Evolutionary conservation across 1,140 invertebrate species (phyloP).

Genomic region (Thaumatotibia leucotreta): DNA sequence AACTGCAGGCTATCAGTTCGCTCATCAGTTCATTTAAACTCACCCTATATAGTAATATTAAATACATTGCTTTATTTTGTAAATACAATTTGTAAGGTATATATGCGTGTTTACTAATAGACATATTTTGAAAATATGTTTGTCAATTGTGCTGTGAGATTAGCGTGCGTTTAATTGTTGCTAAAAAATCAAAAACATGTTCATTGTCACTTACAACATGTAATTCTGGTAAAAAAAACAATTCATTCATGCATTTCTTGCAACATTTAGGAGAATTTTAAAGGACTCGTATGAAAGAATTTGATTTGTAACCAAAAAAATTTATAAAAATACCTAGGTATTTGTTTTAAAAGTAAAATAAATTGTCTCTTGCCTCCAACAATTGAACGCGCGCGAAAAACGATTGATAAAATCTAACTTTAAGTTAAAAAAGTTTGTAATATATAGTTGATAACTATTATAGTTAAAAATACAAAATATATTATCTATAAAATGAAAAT

Average conservation of each 20-base stretch:
- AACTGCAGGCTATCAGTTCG: not conserved
- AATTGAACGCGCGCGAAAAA: slow-evolving; percentile 48
- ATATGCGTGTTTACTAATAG: slow-evolving; percentile 70
- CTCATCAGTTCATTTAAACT: slow-evolving; percentile 3
- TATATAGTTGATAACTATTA: slow-evolving; percentile 74
- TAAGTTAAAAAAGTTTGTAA: slow-evolving; percentile 72
- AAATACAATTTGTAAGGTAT: slow-evolving; percentile 72
- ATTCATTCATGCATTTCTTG: too few species aligned
- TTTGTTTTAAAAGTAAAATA: not conserved
- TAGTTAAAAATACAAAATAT: slow-evolving; percentile 75
- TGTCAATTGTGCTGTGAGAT: slow-evolving; percentile 74
- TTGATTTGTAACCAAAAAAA: too few species aligned
- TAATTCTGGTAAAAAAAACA: not conserved
- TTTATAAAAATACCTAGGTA: too few species aligned
- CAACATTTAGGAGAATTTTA: too few species aligned
- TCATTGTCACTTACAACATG: not conserved
- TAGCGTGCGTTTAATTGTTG: slow-evolving; percentile 47
- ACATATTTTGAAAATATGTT: slow-evolving; percentile 76
- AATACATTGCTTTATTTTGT: slow-evolving; percentile 69
- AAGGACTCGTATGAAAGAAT: too few species aligned
- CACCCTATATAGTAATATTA: slow-evolving; percentile 18
- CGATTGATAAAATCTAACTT: slow-evolving; percentile 70
- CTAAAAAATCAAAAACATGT: not conserved
- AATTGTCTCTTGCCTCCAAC: slow-evolving; percentile 29
- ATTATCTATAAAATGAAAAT: slow-evolving; percentile 73